These are phyloP conservation scores for Macroramphosus scolopax DNA, from an alignment of 2,797 vertebrate species.

Conservation along the genomic window DNA sequence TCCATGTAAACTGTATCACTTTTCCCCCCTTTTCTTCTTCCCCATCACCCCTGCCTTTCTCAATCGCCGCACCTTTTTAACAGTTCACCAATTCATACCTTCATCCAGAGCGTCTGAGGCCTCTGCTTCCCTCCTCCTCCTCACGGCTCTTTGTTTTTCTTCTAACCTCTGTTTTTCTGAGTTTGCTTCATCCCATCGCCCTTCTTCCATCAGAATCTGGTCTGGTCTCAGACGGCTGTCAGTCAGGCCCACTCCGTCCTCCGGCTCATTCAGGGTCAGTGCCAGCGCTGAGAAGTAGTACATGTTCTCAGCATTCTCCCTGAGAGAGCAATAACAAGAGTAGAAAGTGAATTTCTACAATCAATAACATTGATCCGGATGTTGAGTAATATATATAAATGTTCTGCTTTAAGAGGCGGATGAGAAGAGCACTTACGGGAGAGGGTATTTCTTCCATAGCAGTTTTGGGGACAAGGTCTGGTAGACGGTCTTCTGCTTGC, in stretches of 20 bases:
- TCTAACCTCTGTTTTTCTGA: slow-evolving; percentile 93
- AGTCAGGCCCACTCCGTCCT: slow-evolving; percentile 82
- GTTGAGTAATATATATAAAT: neutral
- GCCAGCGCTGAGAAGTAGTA: slow-evolving; percentile 94
- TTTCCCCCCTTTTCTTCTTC: neutral
- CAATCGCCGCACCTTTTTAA: neutral
- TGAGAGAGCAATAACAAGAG: slow-evolving; percentile 45
- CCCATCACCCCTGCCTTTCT: neutral
- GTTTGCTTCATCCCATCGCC: slow-evolving; percentile 95
- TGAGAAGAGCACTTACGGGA: slow-evolving; percentile 81
- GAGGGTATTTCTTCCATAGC: slow-evolving; percentile 92
- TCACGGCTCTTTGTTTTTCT: slow-evolving; percentile 90
- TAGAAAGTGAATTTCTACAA: neutral
- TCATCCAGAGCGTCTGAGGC: slow-evolving; percentile 84
- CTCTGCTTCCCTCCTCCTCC: slow-evolving; percentile 90
- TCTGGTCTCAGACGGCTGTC: slow-evolving; percentile 93
- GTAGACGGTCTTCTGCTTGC: slow-evolving; percentile 84
- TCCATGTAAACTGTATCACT: too few species aligned
- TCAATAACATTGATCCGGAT: slow-evolving; percentile 19
- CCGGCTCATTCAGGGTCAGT: slow-evolving; percentile 89
- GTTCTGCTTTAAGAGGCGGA: neutral
- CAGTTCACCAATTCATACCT: slow-evolving; percentile 75
- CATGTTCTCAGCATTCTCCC: slow-evolving; percentile 97
- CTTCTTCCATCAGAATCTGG: slow-evolving; percentile 96
- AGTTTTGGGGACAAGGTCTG: slow-evolving; percentile 83